Base-by-base conservation (phyloP, 2,797 vertebrate species). In the Danio jaintianensis region DNA sequence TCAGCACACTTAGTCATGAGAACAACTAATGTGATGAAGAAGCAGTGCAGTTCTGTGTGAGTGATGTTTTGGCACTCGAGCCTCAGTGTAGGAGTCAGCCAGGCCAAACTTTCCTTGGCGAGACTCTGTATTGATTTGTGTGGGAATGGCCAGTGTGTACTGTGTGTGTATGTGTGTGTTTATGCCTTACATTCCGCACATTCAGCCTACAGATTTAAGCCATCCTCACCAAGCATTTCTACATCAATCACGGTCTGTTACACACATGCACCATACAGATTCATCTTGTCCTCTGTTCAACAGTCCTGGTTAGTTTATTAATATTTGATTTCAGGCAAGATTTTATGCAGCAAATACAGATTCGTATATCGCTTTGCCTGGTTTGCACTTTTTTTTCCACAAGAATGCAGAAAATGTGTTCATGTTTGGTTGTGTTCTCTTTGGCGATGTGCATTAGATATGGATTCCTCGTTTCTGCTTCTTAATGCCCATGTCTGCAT, bases 381-480 rank as follows among this genome's bases (percentile, higher is more conserved):
- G 13, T 50, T 61, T 52, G 18, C 47, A 11, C 36, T 68, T 66
- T n/a, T 75, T 72, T 43, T 20, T 29, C 7, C 12, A 63, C 6
- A 0, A 59, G 16, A 58, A 40, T 55, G 63, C 52, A 52, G 40
- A 78, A 64, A 73, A 73, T 66, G 47, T 58, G 67, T 50, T 66
- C 40, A 47, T 70, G 40, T 71, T 73, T 75, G 20, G 12, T 48
- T 13, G 52, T 76, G 71, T 84, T 75, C 63, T 79, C 76, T 56
- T 80, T 58, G 82, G 82, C 75, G 56, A 86, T 87, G 90, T 90
- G 85, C 88, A 90, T 91, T 88, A 87, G 86, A 85, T 85, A 84
- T 91, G 89, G 88, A 90, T 88, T 82, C 88, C 88, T 85, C 88
- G 84, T 90, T 91, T 91, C 90, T 93, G 89, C 91, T 92, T 90